Conservation (phyloP, 2,113 vertebrate species). For the Plotosus lineatus region DNA sequence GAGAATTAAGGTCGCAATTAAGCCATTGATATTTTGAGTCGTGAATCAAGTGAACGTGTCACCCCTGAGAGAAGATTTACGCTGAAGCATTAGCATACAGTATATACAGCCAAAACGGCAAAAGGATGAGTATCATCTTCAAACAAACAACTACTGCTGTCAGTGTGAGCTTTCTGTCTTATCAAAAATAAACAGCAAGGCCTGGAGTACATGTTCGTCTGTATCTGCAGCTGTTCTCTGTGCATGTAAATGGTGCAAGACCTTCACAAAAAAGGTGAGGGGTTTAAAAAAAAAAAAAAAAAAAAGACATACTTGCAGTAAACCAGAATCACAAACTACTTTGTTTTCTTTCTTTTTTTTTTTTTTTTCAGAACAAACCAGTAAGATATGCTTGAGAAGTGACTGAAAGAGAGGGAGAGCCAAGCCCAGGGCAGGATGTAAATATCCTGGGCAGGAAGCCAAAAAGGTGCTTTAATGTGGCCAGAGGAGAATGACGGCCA, state of each 20-base stretch:
- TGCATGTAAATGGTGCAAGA: conserved; percentile 2
- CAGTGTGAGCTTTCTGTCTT: neutral
- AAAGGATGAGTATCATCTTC: neutral
- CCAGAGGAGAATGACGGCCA: neutral
- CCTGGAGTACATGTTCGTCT: neutral
- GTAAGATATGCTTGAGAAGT: too few species aligned
- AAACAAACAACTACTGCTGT: neutral
- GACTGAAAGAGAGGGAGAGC: conserved; percentile 11
- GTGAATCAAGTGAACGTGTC: neutral
- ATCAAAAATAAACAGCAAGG: neutral
- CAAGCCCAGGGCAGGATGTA: conserved; percentile 37
- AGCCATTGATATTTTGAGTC: conserved; percentile 3
- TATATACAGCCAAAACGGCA: too few species aligned
- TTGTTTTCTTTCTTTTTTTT: too few species aligned
- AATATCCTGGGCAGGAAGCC: conserved; percentile 48
- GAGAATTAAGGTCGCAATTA: conserved; percentile 6
- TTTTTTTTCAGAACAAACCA: too few species aligned
- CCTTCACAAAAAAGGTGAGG: neutral
- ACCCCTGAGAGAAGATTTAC: neutral
- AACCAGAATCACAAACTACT: conserved; percentile 4
- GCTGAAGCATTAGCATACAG: neutral
- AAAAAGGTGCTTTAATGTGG: conserved; percentile 43
- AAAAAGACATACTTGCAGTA: neutral
- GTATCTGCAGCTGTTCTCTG: neutral
- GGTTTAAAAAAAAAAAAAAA: neutral